A percentile compares a stretch with the other conserved stretches of the same genome.
Conservation (phyloP, 1,140 invertebrate species). For the Anagrus nilaparvatae region DNA sequence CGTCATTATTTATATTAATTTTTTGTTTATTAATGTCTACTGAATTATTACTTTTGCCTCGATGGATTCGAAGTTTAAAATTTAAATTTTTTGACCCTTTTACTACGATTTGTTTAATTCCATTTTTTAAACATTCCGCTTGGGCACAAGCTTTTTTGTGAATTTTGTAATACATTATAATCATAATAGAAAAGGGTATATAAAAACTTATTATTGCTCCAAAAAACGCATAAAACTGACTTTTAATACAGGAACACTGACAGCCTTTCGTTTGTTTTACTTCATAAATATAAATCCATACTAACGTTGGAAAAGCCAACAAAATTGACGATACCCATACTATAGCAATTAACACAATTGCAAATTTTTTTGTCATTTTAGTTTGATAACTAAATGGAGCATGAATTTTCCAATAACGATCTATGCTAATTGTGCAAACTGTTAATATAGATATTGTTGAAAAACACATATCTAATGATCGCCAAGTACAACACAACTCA, state of each 20-base stretch:
- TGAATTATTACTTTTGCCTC: conserved; percentile 42
- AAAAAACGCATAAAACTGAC: conserved; percentile 83
- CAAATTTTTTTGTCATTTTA: conserved; percentile 74
- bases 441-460: conserved; percentile 94
- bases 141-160: conserved; percentile 90
- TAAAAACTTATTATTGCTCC: conserved; percentile 97
- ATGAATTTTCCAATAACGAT: conserved; percentile 95
- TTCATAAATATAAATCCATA: conserved; percentile 81
- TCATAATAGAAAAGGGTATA: conserved; percentile 93
- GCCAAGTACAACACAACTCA: conserved; percentile 93
- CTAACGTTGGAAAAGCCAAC: conserved; percentile 92
- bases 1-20: conserved; percentile 76
- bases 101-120: conserved; percentile 76
- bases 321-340: conserved; percentile 89
- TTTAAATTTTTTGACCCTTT: conserved; percentile 66
- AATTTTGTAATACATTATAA: conserved; percentile 93
- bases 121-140: conserved; percentile 78
- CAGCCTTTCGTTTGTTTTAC: conserved; percentile 61
- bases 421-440: conserved; percentile 92
- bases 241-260: conserved; percentile 86
- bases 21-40: conserved; percentile 53
- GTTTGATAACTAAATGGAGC: conserved; percentile 94
- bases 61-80: conserved; percentile 77
- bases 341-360: conserved; percentile 70
- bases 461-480: conserved; percentile 91